These are phyloP conservation scores for Chionis minor DNA, from an alignment of 2,113 vertebrate genomes.

Conservation along the genomic window DNA sequence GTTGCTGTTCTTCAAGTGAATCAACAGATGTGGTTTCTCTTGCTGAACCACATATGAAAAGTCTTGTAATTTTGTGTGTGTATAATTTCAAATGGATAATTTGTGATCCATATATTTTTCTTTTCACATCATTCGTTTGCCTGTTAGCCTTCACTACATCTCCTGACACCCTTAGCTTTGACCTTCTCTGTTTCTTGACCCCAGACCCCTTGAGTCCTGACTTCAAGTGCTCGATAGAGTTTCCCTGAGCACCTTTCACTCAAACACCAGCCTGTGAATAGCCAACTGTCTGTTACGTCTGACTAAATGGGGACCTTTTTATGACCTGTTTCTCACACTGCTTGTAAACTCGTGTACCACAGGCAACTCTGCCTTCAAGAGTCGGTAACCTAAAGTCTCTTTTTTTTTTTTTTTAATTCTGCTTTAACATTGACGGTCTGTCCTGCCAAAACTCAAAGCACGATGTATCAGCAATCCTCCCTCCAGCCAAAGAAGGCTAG, in stretches of 20 bases:
- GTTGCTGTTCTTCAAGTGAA: neutral
- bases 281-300: neutral
- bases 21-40: neutral
- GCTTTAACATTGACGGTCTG: neutral
- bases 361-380: neutral
- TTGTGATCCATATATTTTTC: neutral
- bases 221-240: neutral
- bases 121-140: neutral
- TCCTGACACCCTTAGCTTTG: neutral
- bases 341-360: neutral
- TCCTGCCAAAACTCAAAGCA: neutral
- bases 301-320: neutral
- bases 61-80: neutral
- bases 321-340: neutral
- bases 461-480: neutral
- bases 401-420: neutral
- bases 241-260: neutral
- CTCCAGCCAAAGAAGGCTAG: slow-evolving; percentile 10
- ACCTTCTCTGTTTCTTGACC: neutral
- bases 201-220: neutral
- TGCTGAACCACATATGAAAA: neutral
- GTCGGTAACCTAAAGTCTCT: neutral
- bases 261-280: neutral
- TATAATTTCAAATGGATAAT: neutral
- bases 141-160: neutral